Evolutionary conservation across 2,888 invertebrate species (phyloP).

Genomic region (Branchellion lobata): DNA sequence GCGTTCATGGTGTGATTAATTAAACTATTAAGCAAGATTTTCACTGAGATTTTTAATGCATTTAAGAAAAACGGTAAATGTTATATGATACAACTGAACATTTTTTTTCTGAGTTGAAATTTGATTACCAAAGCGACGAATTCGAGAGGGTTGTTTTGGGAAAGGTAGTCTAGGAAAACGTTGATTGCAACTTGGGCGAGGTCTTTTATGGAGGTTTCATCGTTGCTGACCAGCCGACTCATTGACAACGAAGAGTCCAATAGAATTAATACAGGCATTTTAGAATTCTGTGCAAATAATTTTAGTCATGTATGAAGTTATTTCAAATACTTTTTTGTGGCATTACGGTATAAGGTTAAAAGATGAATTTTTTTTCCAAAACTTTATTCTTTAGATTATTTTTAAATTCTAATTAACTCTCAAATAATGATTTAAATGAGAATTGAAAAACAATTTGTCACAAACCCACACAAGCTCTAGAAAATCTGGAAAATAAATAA

Average conservation of each 20-base stretch:
- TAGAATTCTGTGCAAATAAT: too few species aligned
- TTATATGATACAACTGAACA: background rate
- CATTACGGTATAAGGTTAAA: background rate
- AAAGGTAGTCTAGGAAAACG: conserved; percentile 70
- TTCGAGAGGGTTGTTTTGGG: conserved; percentile 71
- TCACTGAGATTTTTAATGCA: background rate
- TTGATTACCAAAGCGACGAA: conserved; percentile 72
- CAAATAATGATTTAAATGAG: too few species aligned
- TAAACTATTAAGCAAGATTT: conserved; percentile 19
- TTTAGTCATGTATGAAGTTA: background rate
- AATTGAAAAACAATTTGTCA: too few species aligned
- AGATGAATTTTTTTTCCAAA: background rate
- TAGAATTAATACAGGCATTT: conserved; percentile 74
- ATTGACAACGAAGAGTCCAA: conserved; percentile 76
- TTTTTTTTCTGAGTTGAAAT: background rate
- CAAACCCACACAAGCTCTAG: too few species aligned
- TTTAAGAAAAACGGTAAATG: background rate
- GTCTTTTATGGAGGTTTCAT: conserved; percentile 67
- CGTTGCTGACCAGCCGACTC: conserved; percentile 66
- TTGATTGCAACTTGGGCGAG: conserved; percentile 72
- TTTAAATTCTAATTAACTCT: too few species aligned
- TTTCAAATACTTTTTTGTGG: background rate
- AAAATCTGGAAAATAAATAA: too few species aligned
- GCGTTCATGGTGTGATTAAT: background rate
- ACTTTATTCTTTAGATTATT: background rate